Evolutionary conservation across 2,888 invertebrate genomes (phyloP).

Genomic region (Chrysomela aeneicollis): DNA sequence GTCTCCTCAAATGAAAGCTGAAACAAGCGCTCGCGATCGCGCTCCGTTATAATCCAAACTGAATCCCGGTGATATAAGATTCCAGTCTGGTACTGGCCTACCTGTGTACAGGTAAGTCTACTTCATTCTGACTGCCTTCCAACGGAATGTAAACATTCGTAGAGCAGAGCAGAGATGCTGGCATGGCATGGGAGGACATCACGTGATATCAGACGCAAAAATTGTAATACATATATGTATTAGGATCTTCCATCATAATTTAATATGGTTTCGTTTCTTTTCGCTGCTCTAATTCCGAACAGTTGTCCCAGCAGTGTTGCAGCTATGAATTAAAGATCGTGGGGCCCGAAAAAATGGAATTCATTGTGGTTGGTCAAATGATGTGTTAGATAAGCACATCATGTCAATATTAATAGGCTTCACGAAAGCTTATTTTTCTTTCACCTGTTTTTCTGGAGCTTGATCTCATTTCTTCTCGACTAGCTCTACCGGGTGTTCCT

Average conservation of each 20-base stretch:
- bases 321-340: conserved; percentile 32
- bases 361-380: conserved; percentile 23
- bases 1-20: not conserved
- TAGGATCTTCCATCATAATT: conserved; percentile 35
- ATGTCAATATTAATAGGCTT: conserved; percentile 15
- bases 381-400: conserved; percentile 31
- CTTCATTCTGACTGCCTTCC: conserved; percentile 31
- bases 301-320: conserved; percentile 31
- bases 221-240: conserved; percentile 34
- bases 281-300: conserved; percentile 32
- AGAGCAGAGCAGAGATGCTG: conserved; percentile 29
- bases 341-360: conserved; percentile 22
- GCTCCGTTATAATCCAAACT: conserved; percentile 28
- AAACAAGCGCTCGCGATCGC: conserved; percentile 25
- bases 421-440: not conserved
- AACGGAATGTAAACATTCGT: conserved; percentile 32
- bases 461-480: not conserved
- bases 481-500: too few relatives aligned
- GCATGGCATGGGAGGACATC: conserved; percentile 20
- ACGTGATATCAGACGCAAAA: conserved; percentile 32
- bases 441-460: not conserved
- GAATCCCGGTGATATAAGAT: conserved; percentile 27
- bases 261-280: conserved; percentile 29
- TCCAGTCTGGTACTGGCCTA: conserved; percentile 29
- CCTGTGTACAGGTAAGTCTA: conserved; percentile 40